Conservation (phyloP, 2,797 vertebrate genomes). For the Sebastolobus altivelis region DNA sequence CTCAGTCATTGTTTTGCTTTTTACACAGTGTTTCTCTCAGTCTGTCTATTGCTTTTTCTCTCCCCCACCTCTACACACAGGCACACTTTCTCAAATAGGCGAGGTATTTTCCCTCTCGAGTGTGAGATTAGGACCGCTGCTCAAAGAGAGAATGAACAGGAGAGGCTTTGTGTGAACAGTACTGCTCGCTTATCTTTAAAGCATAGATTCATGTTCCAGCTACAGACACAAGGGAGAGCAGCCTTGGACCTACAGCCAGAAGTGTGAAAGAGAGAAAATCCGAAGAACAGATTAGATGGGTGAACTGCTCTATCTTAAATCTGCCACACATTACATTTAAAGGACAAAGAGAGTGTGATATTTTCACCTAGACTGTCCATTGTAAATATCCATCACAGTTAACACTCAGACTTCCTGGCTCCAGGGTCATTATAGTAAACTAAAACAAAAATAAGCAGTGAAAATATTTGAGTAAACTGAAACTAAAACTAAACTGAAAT, state of each 20-base stretch:
- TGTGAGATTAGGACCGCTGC: constrained; percentile 48
- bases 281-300: constrained; percentile 21
- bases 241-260: constrained; percentile 34
- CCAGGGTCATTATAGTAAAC: neutral
- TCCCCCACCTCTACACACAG: constrained; percentile 42
- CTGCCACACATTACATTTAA: neutral
- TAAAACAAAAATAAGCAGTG: neutral
- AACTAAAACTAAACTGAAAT: neutral
- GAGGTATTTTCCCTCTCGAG: constrained; percentile 45
- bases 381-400: neutral
- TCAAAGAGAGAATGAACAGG: constrained; percentile 54
- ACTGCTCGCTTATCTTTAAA: constrained; percentile 60
- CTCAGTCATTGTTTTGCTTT: constrained; percentile 26
- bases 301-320: neutral
- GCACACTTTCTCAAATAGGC: constrained; percentile 47
- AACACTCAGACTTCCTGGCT: neutral
- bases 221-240: constrained; percentile 37
- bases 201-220: constrained; percentile 51
- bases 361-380: neutral
- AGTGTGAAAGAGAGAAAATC: constrained; percentile 37
- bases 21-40: constrained; percentile 8
- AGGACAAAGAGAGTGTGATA: neutral
- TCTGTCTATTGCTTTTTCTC: constrained; percentile 9
- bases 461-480: neutral
- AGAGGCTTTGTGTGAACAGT: constrained; percentile 52